A percentile compares a stretch with the other conserved stretches of the same genome.
phyloP scores from a whole-genome alignment of 2,888 invertebrate species.

The Nowickia ferox region DNA sequence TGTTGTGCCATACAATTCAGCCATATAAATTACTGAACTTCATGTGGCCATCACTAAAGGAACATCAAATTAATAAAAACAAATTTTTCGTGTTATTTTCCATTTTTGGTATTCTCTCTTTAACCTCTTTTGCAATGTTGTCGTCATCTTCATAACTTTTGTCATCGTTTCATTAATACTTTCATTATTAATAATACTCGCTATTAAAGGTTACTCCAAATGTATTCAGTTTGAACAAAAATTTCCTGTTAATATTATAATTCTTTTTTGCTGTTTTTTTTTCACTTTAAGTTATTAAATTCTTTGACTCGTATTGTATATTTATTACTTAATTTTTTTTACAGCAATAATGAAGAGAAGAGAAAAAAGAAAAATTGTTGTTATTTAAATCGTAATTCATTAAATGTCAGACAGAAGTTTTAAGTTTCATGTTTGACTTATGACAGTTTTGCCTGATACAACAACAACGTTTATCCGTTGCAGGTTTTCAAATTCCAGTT shows the following conservation, averaged over 20 bases:
- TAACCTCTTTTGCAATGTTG: slow-evolving; percentile 29
- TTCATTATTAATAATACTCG: slow-evolving; percentile 1
- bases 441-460: slow-evolving; percentile 73
- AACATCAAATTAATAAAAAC: slow-evolving; percentile 2
- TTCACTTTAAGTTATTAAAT: slow-evolving; percentile 28
- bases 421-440: slow-evolving; percentile 74
- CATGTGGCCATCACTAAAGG: slow-evolving; percentile 59
- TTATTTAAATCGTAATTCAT: slow-evolving; percentile 69
- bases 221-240: slow-evolving; percentile 12
- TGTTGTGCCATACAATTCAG: slow-evolving; percentile 64
- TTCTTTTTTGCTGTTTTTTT: neutral
- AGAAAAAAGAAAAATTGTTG: slow-evolving; percentile 28
- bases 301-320: slow-evolving; percentile 42
- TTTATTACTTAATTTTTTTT: slow-evolving; percentile 47
- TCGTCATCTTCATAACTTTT: slow-evolving; percentile 66
- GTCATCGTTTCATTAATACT: slow-evolving; percentile 63
- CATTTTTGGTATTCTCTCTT: slow-evolving; percentile 35
- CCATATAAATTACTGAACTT: slow-evolving; percentile 68
- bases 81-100: slow-evolving; percentile 44
- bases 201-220: slow-evolving; percentile 61
- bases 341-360: neutral
- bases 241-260: slow-evolving; percentile 32
- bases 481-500: slow-evolving; percentile 35
- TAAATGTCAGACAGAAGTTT: slow-evolving; percentile 73
- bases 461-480: slow-evolving; percentile 20